Evolutionary conservation across 1,140 invertebrate genomes (phyloP).

Genomic region (Latrodectus geometricus): DNA sequence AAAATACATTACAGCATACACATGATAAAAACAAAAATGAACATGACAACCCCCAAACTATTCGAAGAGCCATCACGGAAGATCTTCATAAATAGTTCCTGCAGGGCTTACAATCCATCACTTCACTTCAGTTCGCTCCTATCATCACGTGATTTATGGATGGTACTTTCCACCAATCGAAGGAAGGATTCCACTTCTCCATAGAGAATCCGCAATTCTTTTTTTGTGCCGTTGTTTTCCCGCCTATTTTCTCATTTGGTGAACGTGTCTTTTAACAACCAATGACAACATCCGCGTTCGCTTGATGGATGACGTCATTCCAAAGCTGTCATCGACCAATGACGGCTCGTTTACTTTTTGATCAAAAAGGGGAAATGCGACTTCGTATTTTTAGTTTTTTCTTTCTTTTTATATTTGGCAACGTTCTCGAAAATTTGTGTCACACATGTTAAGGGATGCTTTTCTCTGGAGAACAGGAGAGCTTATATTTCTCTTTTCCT

Average conservation of each 20-base stretch:
- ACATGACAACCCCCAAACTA: background rate
- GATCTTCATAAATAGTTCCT: conserved; percentile 4
- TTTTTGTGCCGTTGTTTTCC: background rate
- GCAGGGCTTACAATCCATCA: conserved; percentile 18
- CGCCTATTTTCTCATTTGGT: conserved; percentile 6
- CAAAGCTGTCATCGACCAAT: conserved; percentile 20
- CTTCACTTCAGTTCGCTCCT: background rate
- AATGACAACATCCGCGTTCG: background rate
- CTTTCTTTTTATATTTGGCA: no score
- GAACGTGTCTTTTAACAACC: background rate
- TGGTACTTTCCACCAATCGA: conserved; percentile 11
- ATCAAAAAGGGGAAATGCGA: background rate
- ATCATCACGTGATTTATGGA: conserved; percentile 22
- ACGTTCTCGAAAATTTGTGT: no score
- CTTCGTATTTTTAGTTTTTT: no score
- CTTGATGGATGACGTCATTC: conserved; percentile 29
- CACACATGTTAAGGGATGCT: no score
- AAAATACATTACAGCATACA: background rate
- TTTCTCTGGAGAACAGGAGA: no score
- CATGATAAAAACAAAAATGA: background rate
- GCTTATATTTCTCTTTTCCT: no score
- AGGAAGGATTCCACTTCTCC: background rate
- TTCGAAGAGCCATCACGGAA: conserved; percentile 3
- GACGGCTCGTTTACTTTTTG: conserved; percentile 29
- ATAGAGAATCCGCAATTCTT: no score